Evolutionary conservation across 1,140 invertebrate species (phyloP), one percentile per base, ranked within the genome.

Genomic region (Phymorhynchus buccinoides): DNA sequence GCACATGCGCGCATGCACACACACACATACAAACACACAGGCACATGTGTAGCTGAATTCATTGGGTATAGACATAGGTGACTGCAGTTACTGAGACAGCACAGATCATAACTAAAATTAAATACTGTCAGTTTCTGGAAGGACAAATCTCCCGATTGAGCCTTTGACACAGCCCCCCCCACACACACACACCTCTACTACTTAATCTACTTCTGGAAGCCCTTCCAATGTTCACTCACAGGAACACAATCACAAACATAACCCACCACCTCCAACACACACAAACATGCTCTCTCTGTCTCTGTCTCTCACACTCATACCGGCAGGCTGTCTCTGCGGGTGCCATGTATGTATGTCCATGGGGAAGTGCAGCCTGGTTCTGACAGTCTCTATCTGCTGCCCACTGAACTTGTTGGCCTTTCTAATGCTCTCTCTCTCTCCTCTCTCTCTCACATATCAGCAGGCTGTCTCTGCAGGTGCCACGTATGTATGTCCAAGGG

Each of bases 361-460:
- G 94, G 4, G 98, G 96, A 14, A 97, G 98, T 93, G 98, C 96
- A 80, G 98, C 92, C 41, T 97, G 94, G 93, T 97, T 96, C 0
- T 98, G 96, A 95, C 99, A 96, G 93, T 98, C 97, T 68, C 98
- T 95, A 96, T 98, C 88, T 97, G 96, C 30, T 96, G 96, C 9
- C 99, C 99, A 0, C 98, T 99, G 88, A 99, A 97, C 93, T 99
- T 99, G 90, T 99, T 98, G 0, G 98, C 98, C 85, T 98, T 94
- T 90, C 99, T 99, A 62, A 93, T 93, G 83, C 92, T 92, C 86
- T 93, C n/a, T n/a, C n/a, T n/a, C n/a, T n/a, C n/a, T n/a, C n/a
- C n/a, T 12, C 48, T 12, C 48, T 22, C 48, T 12, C 48, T 35
- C 66, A 39, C 86, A 78, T 84, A 93, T 91, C 88, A 80, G 88